A percentile compares a stretch with the other conserved stretches of the same genome.
These are phyloP conservation scores for Oscheius sp. DNA, from an alignment of 1,140 invertebrate genomes.

Conservation along the genomic window DNA sequence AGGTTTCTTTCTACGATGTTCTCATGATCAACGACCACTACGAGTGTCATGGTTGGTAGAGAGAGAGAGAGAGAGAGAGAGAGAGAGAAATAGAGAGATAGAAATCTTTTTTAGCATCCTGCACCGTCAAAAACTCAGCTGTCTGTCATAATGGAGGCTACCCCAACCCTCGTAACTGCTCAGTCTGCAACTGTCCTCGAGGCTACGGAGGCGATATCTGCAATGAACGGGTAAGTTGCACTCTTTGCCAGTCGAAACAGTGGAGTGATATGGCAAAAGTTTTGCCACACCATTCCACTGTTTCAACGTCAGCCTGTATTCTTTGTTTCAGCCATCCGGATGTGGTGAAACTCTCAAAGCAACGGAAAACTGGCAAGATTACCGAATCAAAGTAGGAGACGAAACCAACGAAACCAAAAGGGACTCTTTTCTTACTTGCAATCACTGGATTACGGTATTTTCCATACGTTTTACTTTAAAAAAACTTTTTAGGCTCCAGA, in stretches of 20 bases:
- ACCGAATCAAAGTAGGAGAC: conserved; percentile 1
- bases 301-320: no score
- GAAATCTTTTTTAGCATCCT: neutral
- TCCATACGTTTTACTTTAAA: neutral
- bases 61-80: no score
- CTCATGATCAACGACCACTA: conserved; percentile 22
- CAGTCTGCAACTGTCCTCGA: conserved; percentile 10
- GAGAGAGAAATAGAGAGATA: neutral
- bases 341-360: conserved; percentile 24
- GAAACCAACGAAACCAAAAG: conserved; percentile 6
- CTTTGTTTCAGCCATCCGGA: conserved; percentile 1
- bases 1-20: conserved; percentile 13
- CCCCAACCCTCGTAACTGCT: conserved; percentile 18
- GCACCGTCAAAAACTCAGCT: neutral
- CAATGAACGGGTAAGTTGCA: conserved; percentile 1
- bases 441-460: conserved; percentile 22
- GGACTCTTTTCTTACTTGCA: neutral
- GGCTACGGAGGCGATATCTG: conserved; percentile 21
- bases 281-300: no score
- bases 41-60: conserved; percentile 12
- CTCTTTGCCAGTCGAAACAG: neutral
- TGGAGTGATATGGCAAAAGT: no score
- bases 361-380: conserved; percentile 8
- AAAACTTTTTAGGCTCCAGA: neutral
- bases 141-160: conserved; percentile 19